phyloP scores from a whole-genome alignment of 2,797 vertebrate species.

The Hoplostethus mediterraneus region DNA sequence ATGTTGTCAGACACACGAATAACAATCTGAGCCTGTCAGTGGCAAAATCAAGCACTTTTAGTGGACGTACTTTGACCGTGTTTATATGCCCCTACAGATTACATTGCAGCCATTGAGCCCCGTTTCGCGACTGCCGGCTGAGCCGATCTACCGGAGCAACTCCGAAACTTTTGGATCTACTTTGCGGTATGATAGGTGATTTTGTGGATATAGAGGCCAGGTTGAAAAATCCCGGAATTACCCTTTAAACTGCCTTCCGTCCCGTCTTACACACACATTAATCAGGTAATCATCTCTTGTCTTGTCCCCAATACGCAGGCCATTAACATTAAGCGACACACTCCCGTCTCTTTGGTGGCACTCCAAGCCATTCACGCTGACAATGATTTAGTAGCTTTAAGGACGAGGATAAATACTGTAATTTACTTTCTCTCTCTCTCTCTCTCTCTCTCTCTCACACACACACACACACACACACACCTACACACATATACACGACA shows the following conservation, averaged over 20 bases:
- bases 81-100: too few species aligned
- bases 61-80: too few species aligned
- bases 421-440: slow-evolving; percentile 56
- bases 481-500: slow-evolving; percentile 4
- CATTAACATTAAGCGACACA: slow-evolving; percentile 61
- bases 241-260: slow-evolving; percentile 20
- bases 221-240: too few species aligned
- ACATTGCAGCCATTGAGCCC: too few species aligned
- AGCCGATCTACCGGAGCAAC: too few species aligned
- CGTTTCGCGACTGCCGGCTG: too few species aligned
- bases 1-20: too few species aligned
- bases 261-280: slow-evolving; percentile 53
- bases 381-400: slow-evolving; percentile 68
- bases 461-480: slow-evolving; percentile 31
- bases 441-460: not conserved
- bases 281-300: slow-evolving; percentile 70
- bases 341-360: slow-evolving; percentile 34
- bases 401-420: slow-evolving; percentile 52
- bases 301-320: slow-evolving; percentile 50
- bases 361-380: slow-evolving; percentile 53
- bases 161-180: too few species aligned
- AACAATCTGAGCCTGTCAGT: too few species aligned
- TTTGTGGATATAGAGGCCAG: too few species aligned
- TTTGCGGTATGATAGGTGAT: too few species aligned
- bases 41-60: too few species aligned